Base-by-base conservation (phyloP, 2,797 vertebrate species). In the Allobates femoralis region DNA sequence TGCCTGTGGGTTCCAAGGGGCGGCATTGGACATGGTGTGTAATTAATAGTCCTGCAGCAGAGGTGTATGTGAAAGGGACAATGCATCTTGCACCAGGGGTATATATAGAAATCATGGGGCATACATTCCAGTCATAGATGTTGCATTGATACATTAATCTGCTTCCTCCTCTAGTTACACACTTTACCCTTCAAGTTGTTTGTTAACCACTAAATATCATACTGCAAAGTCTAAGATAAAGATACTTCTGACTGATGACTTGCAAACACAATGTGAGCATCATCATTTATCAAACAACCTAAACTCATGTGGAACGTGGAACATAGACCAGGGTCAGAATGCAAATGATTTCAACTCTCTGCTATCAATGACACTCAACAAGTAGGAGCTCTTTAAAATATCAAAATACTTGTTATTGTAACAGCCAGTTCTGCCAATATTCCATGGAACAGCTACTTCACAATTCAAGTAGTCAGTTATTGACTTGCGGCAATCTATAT, bases 391-490 rank as follows among this genome's bases (percentile, higher is more conserved):
- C 92, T 93, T 91, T 90, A 93, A 94, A 92, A 93, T 92, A 93
- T 90, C 91, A 90, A 91, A 92, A 92, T 91, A 90, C 90, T 91
- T 90, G 88, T 90, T 91, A 91, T 90, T 92, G 89, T 93, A 92
- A 91, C 89, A 92, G 91, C 90, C 90, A 85, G 87, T 89, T 86
- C 91, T 92, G 93, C 93, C 90, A 91, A 93, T 93, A 91, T 85
- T 74, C 62, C 83, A 86, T 91, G 89, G 92, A 93, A 90, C 91
- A 85, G 91, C 91, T 93, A 90, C 92, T 94, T 93, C 93, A 92
- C 93, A 94, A 94, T 94, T 94, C 94, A 94, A 94, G 93, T 92
- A 94, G 93, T 94, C 92, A 92, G 94, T 92, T 95, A 94, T 95
- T 94, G 94, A 95, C 94, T 94, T 86, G 15, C 90, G 90, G 92